These are phyloP conservation scores for Lordiphosa clarofinis DNA, from an alignment of 1,140 invertebrate species.

Conservation along the genomic window DNA sequence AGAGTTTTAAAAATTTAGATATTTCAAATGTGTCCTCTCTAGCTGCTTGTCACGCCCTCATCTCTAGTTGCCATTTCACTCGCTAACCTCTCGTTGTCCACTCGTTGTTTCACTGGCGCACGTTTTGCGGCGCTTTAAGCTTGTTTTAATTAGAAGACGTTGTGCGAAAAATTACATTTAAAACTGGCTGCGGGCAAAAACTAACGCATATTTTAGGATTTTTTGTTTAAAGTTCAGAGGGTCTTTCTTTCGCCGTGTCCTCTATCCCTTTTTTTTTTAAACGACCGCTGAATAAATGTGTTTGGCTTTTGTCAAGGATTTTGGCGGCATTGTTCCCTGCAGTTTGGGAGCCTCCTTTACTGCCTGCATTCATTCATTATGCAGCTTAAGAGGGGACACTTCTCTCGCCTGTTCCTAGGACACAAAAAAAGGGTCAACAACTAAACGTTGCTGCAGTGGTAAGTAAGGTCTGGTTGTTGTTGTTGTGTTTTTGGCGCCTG, in stretches of 20 bases:
- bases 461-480: slow-evolving; percentile 12
- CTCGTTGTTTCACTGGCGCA: not conserved
- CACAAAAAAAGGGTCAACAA: slow-evolving; percentile 9
- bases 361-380: slow-evolving; percentile 75
- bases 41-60: not conserved
- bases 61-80: slow-evolving; percentile 1
- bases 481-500: slow-evolving; percentile 47
- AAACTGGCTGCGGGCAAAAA: slow-evolving; percentile 47
- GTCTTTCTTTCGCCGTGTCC: too few species aligned
- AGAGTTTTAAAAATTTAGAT: too few species aligned
- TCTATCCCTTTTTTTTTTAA: slow-evolving; percentile 18
- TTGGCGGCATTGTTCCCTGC: slow-evolving; percentile 57
- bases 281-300: slow-evolving; percentile 73
- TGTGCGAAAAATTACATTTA: slow-evolving; percentile 71
- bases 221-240: slow-evolving; percentile 10
- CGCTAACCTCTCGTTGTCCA: slow-evolving; percentile 34
- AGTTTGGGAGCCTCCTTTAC: slow-evolving; percentile 26
- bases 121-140: slow-evolving; percentile 55
- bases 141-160: slow-evolving; percentile 76
- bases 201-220: slow-evolving; percentile 74
- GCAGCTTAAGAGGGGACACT: slow-evolving; percentile 61
- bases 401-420: not conserved
- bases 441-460: slow-evolving; percentile 16
- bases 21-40: too few species aligned
- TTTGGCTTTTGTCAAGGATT: slow-evolving; percentile 75